Conservation (phyloP, 2,113 vertebrate genomes). For the Varanus salvator region DNA sequence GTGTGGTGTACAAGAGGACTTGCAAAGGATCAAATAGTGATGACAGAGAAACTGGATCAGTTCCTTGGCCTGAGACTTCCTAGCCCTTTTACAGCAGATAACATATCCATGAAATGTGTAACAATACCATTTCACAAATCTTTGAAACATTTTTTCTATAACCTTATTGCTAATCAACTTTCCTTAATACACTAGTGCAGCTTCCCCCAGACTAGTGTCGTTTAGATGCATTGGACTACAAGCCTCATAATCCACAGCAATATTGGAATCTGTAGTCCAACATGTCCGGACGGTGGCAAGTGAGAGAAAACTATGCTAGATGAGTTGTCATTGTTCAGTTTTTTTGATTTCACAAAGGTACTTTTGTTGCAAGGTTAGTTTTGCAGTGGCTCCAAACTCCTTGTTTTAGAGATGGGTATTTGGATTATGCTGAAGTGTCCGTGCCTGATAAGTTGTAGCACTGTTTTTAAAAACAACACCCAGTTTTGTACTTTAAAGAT, state of each 20-base stretch:
- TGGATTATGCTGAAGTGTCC: background rate
- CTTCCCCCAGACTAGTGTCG: too few species aligned
- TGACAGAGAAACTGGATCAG: background rate
- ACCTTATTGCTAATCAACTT: background rate
- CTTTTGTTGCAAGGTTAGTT: background rate
- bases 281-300: too few species aligned
- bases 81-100: background rate
- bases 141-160: background rate
- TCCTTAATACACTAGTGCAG: background rate
- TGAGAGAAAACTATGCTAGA: background rate
- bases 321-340: background rate
- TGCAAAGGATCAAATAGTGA: background rate
- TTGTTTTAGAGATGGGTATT: conserved; percentile 8
- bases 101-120: background rate
- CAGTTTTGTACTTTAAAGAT: conserved; percentile 16
- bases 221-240: too few species aligned
- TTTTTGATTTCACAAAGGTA: background rate
- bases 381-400: background rate
- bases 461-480: background rate
- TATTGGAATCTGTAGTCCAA: too few species aligned
- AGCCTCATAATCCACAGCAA: too few species aligned
- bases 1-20: background rate
- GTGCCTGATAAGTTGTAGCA: background rate
- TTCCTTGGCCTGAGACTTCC: background rate
- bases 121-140: background rate